These are phyloP conservation scores for Plebejus melissa DNA, from an alignment of 2,888 invertebrate species.

Conservation along the genomic window DNA sequence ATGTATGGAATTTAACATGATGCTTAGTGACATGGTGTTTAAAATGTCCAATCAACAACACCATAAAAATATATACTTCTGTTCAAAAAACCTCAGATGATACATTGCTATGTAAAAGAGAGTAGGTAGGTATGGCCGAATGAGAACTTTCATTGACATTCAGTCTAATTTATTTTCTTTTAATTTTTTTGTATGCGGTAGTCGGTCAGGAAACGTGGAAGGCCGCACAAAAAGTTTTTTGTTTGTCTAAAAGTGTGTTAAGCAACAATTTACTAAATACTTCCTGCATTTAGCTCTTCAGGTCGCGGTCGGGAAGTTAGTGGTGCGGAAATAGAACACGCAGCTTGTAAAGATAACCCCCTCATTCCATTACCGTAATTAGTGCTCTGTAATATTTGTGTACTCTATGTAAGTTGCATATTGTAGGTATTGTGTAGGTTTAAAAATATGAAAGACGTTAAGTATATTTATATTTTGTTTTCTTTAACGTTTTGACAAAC, in stretches of 20 bases:
- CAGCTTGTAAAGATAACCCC: conserved; percentile 22
- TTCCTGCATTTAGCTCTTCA: conserved; percentile 23
- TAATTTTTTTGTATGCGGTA: background rate
- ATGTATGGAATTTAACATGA: background rate
- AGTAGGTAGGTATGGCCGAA: too few relatives aligned
- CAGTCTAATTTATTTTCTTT: background rate
- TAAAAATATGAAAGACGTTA: too few relatives aligned
- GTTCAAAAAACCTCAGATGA: too few relatives aligned
- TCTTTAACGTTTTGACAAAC: too few relatives aligned
- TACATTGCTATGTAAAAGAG: too few relatives aligned
- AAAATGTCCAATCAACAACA: too few relatives aligned
- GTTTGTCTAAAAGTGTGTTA: conserved; percentile 3
- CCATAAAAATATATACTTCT: too few relatives aligned
- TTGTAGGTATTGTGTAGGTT: background rate
- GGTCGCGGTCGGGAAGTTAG: conserved; percentile 17
- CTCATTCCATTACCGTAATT: conserved; percentile 25
- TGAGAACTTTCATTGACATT: background rate
- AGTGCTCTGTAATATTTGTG: conserved; percentile 6
- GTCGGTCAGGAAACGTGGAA: background rate
- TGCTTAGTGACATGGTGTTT: too few relatives aligned
- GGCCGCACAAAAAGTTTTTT: conserved; percentile 1
- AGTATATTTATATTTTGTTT: too few relatives aligned
- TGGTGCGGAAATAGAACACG: conserved; percentile 22
- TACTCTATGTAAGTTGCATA: background rate
- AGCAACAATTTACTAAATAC: conserved; percentile 21